A percentile compares a stretch with the other conserved stretches of the same genome.
Conservation (phyloP, 37 sponge, comb jelly and placozoan species). For the Ianthella basta region DNA sequence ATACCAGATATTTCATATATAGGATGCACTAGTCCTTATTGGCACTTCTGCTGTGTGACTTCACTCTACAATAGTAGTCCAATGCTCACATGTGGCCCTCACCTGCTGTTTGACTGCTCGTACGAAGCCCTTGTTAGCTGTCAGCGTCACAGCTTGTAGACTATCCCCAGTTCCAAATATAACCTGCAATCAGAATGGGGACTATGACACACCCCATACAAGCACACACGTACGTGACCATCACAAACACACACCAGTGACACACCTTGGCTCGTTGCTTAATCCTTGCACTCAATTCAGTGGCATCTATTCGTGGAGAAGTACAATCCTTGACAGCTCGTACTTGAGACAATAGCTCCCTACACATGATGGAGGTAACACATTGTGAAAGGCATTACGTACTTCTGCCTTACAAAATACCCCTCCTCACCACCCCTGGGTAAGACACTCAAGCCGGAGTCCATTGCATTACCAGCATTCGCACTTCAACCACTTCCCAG, state of each 20-base stretch:
- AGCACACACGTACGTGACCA: background rate
- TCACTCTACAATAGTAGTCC: no score
- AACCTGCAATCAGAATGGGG: constrained; percentile 31
- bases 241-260: background rate
- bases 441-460: no score
- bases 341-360: background rate
- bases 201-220: no score
- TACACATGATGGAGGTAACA: background rate
- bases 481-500: no score
- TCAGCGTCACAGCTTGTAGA: constrained; percentile 42
- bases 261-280: background rate
- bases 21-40: no score
- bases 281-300: background rate
- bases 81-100: background rate
- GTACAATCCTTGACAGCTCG: background rate
- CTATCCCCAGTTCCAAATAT: constrained; percentile 71
- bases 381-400: no score
- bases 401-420: no score
- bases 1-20: no score
- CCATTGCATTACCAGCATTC: no score
- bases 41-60: no score
- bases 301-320: background rate
- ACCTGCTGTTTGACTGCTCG: constrained; percentile 58
- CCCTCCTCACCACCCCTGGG: no score
- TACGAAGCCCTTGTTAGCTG: constrained; percentile 65